A percentile compares a stretch with the other conserved stretches of the same genome.
phyloP scores from a whole-genome alignment of 2,888 invertebrate species.

The Beris morrisii region DNA sequence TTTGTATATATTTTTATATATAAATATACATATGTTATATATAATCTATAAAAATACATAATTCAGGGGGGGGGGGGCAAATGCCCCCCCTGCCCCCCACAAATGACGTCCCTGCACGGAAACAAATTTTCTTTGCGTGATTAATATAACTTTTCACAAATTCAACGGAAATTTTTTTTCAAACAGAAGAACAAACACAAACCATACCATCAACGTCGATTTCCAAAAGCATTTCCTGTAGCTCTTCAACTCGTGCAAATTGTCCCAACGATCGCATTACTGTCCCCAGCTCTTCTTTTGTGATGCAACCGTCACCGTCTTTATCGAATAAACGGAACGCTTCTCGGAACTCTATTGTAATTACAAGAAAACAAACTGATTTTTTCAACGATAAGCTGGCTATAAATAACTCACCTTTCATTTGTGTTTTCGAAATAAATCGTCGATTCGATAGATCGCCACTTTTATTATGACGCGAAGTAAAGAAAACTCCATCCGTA shows the following conservation, averaged over 20 bases:
- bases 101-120: too few species aligned
- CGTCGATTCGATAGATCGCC: conserved; percentile 42
- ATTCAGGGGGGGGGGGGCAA: too few species aligned
- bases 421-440: conserved; percentile 68
- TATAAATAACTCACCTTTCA: conserved; percentile 66
- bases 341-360: conserved; percentile 73
- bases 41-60: too few species aligned
- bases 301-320: conserved; percentile 85
- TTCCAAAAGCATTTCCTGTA: conserved; percentile 83
- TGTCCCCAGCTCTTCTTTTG: conserved; percentile 81
- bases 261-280: conserved; percentile 86
- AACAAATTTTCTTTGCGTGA: too few species aligned
- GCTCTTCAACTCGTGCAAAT: conserved; percentile 82
- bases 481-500: conserved; percentile 46
- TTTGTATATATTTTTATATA: too few species aligned
- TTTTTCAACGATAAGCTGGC: neutral
- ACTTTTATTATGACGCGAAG: conserved; percentile 38
- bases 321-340: conserved; percentile 86
- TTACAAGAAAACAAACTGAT: conserved; percentile 21
- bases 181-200: too few species aligned
- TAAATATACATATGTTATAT: too few species aligned
- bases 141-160: too few species aligned
- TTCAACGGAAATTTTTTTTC: too few species aligned
- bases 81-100: too few species aligned
- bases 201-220: conserved; percentile 75